Percentiles rank a stretch among this genome's conserved stretches.
These are phyloP conservation scores for Cyrtodaria siliqua DNA, from an alignment of 2,888 invertebrate genomes.

Conservation along the genomic window DNA sequence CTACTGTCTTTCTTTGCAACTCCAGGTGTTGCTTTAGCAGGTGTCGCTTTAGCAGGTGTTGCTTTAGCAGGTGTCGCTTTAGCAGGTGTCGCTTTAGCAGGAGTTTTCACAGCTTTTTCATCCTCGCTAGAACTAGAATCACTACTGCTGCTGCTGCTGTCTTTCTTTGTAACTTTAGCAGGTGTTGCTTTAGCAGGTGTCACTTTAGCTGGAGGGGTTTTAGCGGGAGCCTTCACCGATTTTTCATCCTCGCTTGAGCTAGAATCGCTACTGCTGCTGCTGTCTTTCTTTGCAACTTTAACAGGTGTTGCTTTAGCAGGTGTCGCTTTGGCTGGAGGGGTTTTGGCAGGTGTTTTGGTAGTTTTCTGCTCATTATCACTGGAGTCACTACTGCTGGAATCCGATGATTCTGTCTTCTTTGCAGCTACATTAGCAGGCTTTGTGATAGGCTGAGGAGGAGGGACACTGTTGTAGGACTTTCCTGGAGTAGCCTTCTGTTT, in stretches of 20 bases:
- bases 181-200: constrained; percentile 26
- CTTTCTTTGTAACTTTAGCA: constrained; percentile 28
- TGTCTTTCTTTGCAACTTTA: constrained; percentile 19
- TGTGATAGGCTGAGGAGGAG: constrained; percentile 40
- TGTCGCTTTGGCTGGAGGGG: constrained; percentile 19
- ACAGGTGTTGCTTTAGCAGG: constrained; percentile 14
- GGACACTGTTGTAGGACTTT: constrained; percentile 56
- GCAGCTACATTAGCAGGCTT: constrained; percentile 12
- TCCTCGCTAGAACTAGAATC: constrained; percentile 51
- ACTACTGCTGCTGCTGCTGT: constrained; percentile 37
- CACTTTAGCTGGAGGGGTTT: constrained; percentile 13
- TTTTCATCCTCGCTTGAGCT: constrained; percentile 58
- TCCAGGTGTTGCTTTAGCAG: constrained; percentile 19
- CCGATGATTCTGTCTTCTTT: constrained; percentile 11
- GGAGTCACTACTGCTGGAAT: constrained; percentile 14
- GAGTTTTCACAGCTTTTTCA: constrained; percentile 34
- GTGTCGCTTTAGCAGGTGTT: constrained; percentile 13
- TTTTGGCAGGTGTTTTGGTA: constrained; percentile 19
- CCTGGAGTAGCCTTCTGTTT: constrained; percentile 26
- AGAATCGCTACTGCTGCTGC: neutral
- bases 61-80: constrained; percentile 13
- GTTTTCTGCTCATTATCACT: constrained; percentile 29
- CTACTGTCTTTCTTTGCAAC: constrained; percentile 34
- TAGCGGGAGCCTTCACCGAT: constrained; percentile 9
- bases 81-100: neutral